A percentile compares a stretch with the other conserved stretches of the same genome.
Conservation (phyloP, 2,113 vertebrate genomes). For the Leptosomus discolor region DNA sequence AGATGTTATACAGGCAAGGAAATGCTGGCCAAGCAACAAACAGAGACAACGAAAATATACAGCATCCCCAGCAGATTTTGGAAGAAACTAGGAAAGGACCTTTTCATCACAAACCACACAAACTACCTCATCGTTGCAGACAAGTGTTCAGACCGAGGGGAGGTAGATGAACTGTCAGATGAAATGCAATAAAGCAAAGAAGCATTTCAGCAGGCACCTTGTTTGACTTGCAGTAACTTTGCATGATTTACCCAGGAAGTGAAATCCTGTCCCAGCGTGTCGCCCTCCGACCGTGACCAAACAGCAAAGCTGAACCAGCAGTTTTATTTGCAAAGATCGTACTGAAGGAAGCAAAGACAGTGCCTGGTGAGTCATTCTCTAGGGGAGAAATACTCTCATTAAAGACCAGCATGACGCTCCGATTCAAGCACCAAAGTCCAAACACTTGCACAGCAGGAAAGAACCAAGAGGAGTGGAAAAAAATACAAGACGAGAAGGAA, state of each 20-base stretch:
- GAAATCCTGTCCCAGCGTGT: not conserved
- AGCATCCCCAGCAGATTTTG: not conserved
- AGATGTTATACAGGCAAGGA: constrained; percentile 30
- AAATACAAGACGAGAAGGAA: not conserved
- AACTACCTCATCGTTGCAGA: not conserved
- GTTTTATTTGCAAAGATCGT: not conserved
- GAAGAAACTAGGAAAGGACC: not conserved
- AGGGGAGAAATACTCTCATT: not conserved
- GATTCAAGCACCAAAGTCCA: not conserved
- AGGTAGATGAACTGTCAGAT: not conserved
- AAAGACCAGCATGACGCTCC: not conserved
- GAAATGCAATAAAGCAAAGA: not conserved
- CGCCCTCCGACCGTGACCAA: not conserved
- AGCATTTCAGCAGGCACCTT: constrained; percentile 11
- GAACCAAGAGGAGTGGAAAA: not conserved
- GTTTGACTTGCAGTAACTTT: not conserved
- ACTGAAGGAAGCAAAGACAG: not conserved
- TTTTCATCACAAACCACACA: constrained; percentile 17
- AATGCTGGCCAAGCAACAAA: constrained; percentile 42
- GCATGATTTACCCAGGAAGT: not conserved
- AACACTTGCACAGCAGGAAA: not conserved
- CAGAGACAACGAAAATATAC: constrained; percentile 17
- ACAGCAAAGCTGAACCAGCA: not conserved
- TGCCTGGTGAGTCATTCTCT: not conserved
- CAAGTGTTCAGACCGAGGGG: not conserved